phyloP scores from a whole-genome alignment of 2,888 invertebrate species.

The Lutraria lutraria region DNA sequence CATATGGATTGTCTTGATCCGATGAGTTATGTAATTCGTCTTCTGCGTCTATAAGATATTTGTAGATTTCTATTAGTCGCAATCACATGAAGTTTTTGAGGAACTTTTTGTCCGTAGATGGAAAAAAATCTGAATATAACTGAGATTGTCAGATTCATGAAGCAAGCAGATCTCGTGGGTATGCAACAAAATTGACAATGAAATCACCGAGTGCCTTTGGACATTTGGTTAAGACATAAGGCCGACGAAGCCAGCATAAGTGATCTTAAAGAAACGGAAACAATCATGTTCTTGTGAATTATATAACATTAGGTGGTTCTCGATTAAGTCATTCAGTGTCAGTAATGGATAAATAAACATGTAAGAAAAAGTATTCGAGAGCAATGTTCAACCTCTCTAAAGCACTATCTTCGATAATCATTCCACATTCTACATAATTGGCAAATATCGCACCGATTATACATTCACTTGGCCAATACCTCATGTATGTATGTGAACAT shows the following conservation, averaged over 20 bases:
- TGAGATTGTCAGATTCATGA: background rate
- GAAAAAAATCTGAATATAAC: background rate
- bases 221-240: too few relatives aligned
- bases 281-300: too few relatives aligned
- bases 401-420: too few relatives aligned
- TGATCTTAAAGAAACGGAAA: too few relatives aligned
- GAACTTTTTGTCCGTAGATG: background rate
- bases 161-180: too few relatives aligned
- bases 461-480: too few relatives aligned
- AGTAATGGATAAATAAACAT: background rate
- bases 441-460: too few relatives aligned
- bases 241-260: too few relatives aligned
- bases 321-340: background rate
- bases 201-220: too few relatives aligned
- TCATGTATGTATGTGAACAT: too few relatives aligned
- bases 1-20: background rate
- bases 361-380: background rate
- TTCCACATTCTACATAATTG: too few relatives aligned
- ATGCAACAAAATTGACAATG: too few relatives aligned
- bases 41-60: background rate
- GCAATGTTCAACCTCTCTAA: background rate
- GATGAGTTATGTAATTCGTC: background rate
- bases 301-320: background rate
- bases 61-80: background rate
- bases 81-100: background rate